These are phyloP conservation scores for Gymnothorax javanicus DNA, from an alignment of 2,797 vertebrate genomes.

Conservation along the genomic window DNA sequence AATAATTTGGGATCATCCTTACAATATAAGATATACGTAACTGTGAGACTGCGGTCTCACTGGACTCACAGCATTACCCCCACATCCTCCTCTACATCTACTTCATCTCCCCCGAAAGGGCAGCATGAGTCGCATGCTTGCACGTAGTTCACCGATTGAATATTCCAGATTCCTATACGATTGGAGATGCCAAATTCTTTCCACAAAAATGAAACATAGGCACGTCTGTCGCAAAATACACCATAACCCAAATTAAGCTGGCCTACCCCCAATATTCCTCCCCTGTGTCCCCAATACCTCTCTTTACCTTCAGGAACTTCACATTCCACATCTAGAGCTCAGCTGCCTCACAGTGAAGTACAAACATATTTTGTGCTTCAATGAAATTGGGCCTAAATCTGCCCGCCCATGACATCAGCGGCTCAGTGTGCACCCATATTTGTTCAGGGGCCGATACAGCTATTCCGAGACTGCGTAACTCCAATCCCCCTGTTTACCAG, in stretches of 20 bases:
- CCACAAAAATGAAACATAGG: too few relatives aligned
- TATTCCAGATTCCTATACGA: too few relatives aligned
- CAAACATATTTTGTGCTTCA: not conserved
- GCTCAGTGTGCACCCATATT: slow-evolving; percentile 15
- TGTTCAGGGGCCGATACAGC: not conserved
- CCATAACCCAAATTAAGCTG: not conserved
- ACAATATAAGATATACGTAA: not conserved
- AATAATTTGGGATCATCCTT: not conserved
- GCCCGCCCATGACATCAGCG: slow-evolving; percentile 39
- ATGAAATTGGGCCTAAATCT: not conserved
- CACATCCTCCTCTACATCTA: not conserved
- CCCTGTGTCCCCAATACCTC: not conserved
- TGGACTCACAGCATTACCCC: not conserved
- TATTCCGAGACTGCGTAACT: not conserved
- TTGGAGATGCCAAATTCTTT: too few relatives aligned
- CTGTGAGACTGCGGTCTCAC: not conserved
- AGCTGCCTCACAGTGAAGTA: not conserved
- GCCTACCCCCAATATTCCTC: not conserved
- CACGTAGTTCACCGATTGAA: too few relatives aligned
- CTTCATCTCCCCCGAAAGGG: not conserved
- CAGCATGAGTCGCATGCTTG: not conserved
- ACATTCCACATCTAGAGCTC: not conserved
- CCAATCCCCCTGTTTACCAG: slow-evolving; percentile 4
- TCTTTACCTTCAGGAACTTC: too few relatives aligned
- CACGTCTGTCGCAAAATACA: not conserved